Evolutionary conservation across 2,113 vertebrate genomes (phyloP).

Genomic region (Grammomys surdaster): DNA sequence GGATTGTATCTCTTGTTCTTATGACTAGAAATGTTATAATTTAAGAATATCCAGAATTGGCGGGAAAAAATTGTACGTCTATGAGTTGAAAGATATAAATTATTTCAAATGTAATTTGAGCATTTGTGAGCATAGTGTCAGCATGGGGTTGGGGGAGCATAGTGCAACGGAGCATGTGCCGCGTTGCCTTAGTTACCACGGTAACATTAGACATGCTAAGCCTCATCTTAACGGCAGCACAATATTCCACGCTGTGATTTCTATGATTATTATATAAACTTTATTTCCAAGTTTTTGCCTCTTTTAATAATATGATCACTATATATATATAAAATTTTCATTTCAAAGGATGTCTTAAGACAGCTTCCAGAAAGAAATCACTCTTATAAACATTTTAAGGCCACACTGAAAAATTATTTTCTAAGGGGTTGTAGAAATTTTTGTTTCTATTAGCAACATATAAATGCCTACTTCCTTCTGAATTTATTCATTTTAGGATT

Average conservation of each 20-base stretch:
- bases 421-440: background rate
- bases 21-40: background rate
- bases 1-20: background rate
- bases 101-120: background rate
- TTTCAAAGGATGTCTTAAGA: background rate
- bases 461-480: background rate
- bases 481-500: background rate
- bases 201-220: background rate
- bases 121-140: background rate
- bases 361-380: conserved; percentile 38
- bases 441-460: background rate
- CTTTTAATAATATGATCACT: conserved; percentile 41
- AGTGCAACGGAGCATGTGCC: background rate
- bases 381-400: conserved; percentile 29
- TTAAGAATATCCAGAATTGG: background rate
- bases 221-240: background rate
- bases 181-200: background rate
- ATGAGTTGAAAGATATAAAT: background rate
- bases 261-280: background rate
- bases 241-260: background rate
- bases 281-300: conserved; percentile 37
- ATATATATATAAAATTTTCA: background rate
- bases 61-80: background rate
- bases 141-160: background rate
- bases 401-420: conserved; percentile 53